Percentiles rank a stretch among this genome's conserved stretches.
Conservation (phyloP, 2,113 vertebrate species). For the Cariama cristata region DNA sequence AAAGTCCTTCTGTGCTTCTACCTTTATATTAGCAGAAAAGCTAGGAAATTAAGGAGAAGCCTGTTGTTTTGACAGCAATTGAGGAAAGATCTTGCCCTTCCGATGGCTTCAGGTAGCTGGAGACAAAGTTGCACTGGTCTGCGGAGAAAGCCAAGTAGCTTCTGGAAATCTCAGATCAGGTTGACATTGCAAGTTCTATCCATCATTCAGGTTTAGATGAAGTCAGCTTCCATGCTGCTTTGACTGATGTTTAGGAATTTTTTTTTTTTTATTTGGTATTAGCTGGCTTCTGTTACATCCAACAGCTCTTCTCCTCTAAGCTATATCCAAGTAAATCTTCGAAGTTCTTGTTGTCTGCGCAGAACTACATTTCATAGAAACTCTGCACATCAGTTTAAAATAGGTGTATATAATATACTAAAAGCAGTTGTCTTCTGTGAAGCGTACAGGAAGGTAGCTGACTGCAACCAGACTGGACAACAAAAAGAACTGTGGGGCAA, state of each 20-base stretch:
- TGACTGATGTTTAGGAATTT: neutral
- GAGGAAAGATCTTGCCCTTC: neutral
- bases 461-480: neutral
- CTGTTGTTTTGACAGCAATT: neutral
- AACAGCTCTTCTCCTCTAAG: neutral
- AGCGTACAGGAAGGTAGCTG: neutral
- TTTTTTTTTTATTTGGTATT: neutral
- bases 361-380: neutral
- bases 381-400: neutral
- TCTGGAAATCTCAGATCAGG: neutral
- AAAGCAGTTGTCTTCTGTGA: neutral
- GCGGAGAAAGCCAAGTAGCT: neutral
- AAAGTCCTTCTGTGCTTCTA: neutral
- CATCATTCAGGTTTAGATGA: neutral
- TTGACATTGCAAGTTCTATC: neutral
- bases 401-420: neutral
- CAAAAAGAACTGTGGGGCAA: neutral
- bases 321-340: neutral
- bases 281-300: neutral
- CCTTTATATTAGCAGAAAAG: neutral
- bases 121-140: neutral
- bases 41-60: neutral
- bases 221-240: neutral
- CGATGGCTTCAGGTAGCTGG: neutral
- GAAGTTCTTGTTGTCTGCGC: neutral